Conservation (phyloP, 1,140 invertebrate species). For the Gryon sp. region DNA sequence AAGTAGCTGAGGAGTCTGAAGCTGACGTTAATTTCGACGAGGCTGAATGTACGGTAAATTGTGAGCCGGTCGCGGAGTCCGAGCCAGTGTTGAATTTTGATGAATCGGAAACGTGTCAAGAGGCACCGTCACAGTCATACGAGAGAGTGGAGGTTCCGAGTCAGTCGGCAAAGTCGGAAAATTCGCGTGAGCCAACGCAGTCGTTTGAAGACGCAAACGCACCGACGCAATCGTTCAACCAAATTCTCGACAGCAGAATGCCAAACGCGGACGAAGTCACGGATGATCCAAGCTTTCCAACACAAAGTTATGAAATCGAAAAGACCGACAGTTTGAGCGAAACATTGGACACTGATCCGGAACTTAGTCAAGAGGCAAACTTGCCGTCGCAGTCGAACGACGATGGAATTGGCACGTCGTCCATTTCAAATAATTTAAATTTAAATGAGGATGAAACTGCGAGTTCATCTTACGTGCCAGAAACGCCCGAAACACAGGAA, state of each 20-base stretch:
- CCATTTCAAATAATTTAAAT: conserved; percentile 70
- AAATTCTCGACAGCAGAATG: conserved; percentile 63
- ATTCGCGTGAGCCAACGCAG: conserved; percentile 71
- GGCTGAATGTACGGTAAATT: not conserved
- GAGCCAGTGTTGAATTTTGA: conserved; percentile 58
- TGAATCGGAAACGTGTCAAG: conserved; percentile 69
- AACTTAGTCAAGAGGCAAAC: conserved; percentile 75
- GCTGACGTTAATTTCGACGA: conserved; percentile 17
- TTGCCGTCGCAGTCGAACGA: conserved; percentile 77
- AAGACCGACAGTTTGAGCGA: conserved; percentile 71
- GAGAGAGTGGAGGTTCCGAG: conserved; percentile 71
- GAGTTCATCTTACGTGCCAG: conserved; percentile 77
- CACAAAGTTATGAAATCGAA: conserved; percentile 75
- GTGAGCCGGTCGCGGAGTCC: conserved; percentile 30
- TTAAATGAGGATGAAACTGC: conserved; percentile 77
- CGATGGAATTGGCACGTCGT: conserved; percentile 75
- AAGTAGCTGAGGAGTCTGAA: no score
- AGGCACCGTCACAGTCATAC: conserved; percentile 74
- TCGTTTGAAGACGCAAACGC: conserved; percentile 73
- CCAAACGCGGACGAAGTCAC: conserved; percentile 52
- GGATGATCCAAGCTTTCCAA: conserved; percentile 75
- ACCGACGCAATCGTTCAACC: conserved; percentile 75
- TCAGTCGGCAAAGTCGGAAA: conserved; percentile 73
- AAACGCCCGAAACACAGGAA: conserved; percentile 77
- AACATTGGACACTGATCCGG: conserved; percentile 70